Percentiles rank a stretch among this genome's conserved stretches.
These are phyloP conservation scores for Meriones psammophilus DNA, from an alignment of 2,797 vertebrate genomes.

Conservation along the genomic window DNA sequence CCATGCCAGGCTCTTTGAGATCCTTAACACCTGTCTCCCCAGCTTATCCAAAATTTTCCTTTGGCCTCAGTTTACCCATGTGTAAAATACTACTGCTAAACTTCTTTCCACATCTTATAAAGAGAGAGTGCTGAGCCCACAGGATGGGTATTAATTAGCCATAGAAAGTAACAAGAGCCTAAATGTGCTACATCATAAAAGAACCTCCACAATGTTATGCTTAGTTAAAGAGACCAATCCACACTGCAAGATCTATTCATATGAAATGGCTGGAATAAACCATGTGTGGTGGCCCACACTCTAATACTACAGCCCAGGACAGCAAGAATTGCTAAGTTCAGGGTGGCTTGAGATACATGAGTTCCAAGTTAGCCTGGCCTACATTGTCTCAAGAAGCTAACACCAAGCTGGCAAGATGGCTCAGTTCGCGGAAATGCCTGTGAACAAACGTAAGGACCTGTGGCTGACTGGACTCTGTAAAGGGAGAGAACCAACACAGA, in stretches of 20 bases:
- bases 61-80: conserved; percentile 45
- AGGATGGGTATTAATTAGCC: not conserved
- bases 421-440: not conserved
- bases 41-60: not conserved
- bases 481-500: not conserved
- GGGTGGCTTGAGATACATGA: not conserved
- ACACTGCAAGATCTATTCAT: not conserved
- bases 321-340: not conserved
- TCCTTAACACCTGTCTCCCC: not conserved
- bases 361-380: not conserved
- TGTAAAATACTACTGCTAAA: not conserved
- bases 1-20: not conserved
- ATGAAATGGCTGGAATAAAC: not conserved
- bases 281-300: not conserved
- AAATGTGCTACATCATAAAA: not conserved
- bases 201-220: not conserved
- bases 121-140: not conserved
- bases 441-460: not conserved
- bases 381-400: too few species aligned
- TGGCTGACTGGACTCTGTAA: not conserved
- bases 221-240: not conserved
- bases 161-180: not conserved
- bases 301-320: not conserved
- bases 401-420: not conserved
- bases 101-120: conserved; percentile 21